Percentiles rank a stretch among this genome's conserved stretches.
Conservation (phyloP, 2,797 vertebrate species). For the Eremophila alpestris region DNA sequence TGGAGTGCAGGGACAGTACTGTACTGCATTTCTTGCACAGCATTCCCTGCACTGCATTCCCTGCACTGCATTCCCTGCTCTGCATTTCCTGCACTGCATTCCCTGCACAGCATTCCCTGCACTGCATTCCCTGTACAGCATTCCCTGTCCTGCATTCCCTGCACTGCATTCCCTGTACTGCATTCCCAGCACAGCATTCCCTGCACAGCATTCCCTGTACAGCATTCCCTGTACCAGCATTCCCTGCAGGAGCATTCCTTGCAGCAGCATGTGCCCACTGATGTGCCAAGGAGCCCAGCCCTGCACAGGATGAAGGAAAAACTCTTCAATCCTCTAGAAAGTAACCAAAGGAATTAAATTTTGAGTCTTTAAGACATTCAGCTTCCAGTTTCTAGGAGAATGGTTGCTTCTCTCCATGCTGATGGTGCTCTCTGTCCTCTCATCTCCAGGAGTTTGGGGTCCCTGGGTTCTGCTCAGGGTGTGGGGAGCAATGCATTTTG, state of each 20-base stretch:
- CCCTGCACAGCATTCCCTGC: background rate
- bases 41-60: background rate
- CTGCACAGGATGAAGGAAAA: background rate
- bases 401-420: fast-evolving
- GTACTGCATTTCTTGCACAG: too few relatives aligned
- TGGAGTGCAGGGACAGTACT: background rate
- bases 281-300: background rate
- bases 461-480: background rate
- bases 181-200: background rate
- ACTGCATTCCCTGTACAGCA: too few relatives aligned
- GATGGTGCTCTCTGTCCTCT: background rate
- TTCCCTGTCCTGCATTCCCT: background rate
- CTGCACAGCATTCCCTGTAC: background rate
- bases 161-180: background rate
- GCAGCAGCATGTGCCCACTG: background rate
- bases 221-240: background rate
- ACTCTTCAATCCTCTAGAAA: background rate
- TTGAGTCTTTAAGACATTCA: background rate
- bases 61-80: background rate
- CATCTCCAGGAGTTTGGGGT: background rate
- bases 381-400: background rate
- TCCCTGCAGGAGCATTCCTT: background rate
- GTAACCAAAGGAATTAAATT: too few relatives aligned
- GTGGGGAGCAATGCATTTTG: background rate
- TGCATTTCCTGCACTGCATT: background rate